Conservation (phyloP, 2,113 vertebrate species). For the Alouatta palliata region DNA sequence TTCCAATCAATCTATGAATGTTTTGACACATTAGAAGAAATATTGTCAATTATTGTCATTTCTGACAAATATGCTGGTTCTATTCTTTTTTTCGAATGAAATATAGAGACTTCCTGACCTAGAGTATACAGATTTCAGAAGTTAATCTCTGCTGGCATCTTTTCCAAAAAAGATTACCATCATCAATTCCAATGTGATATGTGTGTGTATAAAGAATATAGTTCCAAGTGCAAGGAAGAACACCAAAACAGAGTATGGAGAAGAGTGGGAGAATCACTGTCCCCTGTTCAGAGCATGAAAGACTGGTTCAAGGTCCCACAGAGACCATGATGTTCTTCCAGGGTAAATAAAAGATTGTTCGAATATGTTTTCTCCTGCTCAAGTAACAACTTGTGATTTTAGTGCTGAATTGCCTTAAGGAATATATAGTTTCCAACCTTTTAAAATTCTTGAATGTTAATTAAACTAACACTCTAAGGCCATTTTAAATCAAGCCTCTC, state of each 20-base stretch:
- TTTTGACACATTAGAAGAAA: slow-evolving; percentile 16
- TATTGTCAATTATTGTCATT: neutral
- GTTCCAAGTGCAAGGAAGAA: neutral
- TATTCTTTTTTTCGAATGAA: neutral
- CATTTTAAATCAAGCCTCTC: neutral
- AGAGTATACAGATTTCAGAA: neutral
- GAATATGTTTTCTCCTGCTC: neutral
- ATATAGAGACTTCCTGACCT: neutral
- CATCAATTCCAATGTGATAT: neutral
- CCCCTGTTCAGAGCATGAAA: neutral
- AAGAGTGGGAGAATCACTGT: neutral
- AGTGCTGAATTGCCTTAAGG: neutral
- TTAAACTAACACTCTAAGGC: neutral
- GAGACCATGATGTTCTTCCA: neutral
- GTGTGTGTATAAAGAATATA: neutral
- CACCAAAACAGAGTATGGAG: neutral
- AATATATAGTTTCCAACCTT: neutral
- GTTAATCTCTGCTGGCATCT: neutral
- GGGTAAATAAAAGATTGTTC: neutral
- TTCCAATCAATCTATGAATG: neutral
- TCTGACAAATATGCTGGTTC: neutral
- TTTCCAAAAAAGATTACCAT: neutral
- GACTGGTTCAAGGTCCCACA: too few species aligned
- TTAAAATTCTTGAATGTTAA: neutral
- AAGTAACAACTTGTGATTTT: neutral